These are phyloP conservation scores for Sycobia sp. DNA, from an alignment of 1,140 invertebrate species.

Conservation along the genomic window DNA sequence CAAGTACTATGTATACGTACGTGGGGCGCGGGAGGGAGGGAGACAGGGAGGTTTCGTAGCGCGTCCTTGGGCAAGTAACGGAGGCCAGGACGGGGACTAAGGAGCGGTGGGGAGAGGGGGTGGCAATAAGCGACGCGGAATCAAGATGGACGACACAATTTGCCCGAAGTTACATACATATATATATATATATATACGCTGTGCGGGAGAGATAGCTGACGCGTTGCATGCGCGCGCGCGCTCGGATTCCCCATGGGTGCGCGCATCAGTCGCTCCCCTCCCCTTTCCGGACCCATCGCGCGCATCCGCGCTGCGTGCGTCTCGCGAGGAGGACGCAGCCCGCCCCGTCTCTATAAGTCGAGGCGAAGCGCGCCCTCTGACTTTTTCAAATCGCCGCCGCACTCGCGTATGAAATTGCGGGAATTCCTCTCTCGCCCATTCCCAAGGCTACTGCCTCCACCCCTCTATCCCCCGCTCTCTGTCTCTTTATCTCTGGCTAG, in stretches of 20 bases:
- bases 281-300: too few species aligned
- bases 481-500: too few species aligned
- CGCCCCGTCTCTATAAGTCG: too few species aligned
- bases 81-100: neutral
- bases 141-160: slow-evolving; percentile 27
- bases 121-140: neutral
- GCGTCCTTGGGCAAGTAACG: too few species aligned
- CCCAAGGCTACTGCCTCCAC: neutral
- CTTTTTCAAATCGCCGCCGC: neutral
- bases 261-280: too few species aligned
- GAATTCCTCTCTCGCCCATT: neutral
- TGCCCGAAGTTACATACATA: slow-evolving; percentile 9
- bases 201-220: too few species aligned
- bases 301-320: neutral
- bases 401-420: neutral
- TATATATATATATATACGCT: too few species aligned
- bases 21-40: too few species aligned
- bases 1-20: slow-evolving; percentile 12
- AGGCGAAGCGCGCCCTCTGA: neutral
- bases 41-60: too few species aligned
- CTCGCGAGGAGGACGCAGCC: neutral
- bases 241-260: too few species aligned
- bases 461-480: too few species aligned
- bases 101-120: neutral
- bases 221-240: neutral